phyloP scores from a whole-genome alignment of 2,113 vertebrate species.

The Macquaria australasica region DNA sequence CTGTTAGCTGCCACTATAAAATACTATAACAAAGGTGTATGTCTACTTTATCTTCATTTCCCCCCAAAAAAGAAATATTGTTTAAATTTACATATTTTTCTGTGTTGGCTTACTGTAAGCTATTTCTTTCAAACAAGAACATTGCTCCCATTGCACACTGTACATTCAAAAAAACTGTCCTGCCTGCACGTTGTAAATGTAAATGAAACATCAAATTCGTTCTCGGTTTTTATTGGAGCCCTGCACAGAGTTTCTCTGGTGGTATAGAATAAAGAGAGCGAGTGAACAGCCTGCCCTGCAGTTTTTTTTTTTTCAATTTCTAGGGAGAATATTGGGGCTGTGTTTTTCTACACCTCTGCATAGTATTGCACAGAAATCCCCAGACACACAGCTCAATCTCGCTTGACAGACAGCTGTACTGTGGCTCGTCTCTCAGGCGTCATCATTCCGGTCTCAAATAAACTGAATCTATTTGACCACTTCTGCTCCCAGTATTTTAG shows the following conservation, averaged over 20 bases:
- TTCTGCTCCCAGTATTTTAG: conserved; percentile 16
- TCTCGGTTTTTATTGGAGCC: conserved; percentile 49
- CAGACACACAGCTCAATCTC: conserved; percentile 43
- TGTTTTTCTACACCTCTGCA: conserved; percentile 61
- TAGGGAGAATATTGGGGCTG: conserved; percentile 43
- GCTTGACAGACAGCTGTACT: conserved; percentile 68
- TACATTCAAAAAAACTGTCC: background rate
- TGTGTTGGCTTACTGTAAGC: background rate
- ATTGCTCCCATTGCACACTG: background rate
- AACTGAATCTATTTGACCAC: conserved; percentile 32
- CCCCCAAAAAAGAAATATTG: background rate
- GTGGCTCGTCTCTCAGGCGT: conserved; percentile 29
- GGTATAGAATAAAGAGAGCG: conserved; percentile 53
- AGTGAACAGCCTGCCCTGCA: conserved; percentile 56
- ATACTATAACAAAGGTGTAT: background rate
- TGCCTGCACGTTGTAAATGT: conserved; percentile 19
- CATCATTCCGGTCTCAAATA: conserved; percentile 44
- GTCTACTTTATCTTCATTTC: no score
- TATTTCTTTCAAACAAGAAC: background rate
- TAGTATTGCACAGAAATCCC: conserved; percentile 49
- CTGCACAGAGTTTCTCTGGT: conserved; percentile 48
- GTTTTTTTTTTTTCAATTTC: conserved; percentile 21
- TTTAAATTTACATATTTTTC: background rate
- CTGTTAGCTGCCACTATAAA: background rate
- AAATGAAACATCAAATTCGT: conserved; percentile 41